Evolutionary conservation across 1,140 invertebrate species (phyloP).

Genomic region (Macrobrachium rosenbergii): DNA sequence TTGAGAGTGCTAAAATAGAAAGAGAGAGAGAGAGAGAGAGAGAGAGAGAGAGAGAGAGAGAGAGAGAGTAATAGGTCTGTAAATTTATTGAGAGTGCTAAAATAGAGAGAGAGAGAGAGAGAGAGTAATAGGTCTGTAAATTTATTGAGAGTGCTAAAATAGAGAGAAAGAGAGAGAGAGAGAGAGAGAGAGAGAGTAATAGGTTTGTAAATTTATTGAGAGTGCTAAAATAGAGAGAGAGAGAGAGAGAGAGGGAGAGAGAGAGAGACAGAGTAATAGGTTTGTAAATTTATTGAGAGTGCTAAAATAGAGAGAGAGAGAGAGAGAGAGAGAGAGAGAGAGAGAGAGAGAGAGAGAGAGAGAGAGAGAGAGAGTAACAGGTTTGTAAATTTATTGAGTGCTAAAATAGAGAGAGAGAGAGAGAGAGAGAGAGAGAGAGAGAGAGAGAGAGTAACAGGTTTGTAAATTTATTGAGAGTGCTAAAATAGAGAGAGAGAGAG

Average conservation of each 20-base stretch:
- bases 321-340: conserved; percentile 12
- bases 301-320: conserved; percentile 27
- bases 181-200: background rate
- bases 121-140: too few relatives aligned
- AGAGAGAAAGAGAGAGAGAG: conserved; percentile 25
- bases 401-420: background rate
- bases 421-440: too few relatives aligned
- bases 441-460: too few relatives aligned
- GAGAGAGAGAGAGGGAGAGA: conserved; percentile 13
- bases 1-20: too few relatives aligned
- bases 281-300: too few relatives aligned
- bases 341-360: background rate
- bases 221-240: conserved; percentile 26
- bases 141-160: too few relatives aligned
- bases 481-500: conserved; percentile 29
- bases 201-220: too few relatives aligned
- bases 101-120: conserved; percentile 28
- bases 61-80: too few relatives aligned
- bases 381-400: too few relatives aligned
- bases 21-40: conserved; percentile 21
- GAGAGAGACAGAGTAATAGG: background rate
- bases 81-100: too few relatives aligned
- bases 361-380: too few relatives aligned
- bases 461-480: too few relatives aligned
- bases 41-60: background rate